phyloP scores from a whole-genome alignment of 2,888 invertebrate species.

The Antheraea yamamai region DNA sequence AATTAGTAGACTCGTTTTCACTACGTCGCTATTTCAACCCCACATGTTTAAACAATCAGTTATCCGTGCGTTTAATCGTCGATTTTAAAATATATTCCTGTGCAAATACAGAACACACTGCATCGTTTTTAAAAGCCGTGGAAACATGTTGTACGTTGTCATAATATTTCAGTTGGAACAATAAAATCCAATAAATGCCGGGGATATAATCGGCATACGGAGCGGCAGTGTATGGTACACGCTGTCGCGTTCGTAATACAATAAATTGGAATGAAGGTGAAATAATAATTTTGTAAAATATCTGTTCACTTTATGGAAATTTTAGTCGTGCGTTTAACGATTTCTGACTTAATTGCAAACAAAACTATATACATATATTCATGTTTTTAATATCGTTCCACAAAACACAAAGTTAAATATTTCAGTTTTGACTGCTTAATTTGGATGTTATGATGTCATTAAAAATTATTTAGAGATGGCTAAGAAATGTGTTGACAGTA shows the following conservation, averaged over 20 bases:
- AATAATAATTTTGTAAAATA: slow-evolving; percentile 18
- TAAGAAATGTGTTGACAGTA: too few species aligned
- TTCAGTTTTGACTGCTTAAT: not conserved
- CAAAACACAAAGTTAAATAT: not conserved
- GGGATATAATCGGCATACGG: slow-evolving; percentile 46
- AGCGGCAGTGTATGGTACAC: not conserved
- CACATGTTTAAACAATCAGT: not conserved
- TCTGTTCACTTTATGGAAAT: slow-evolving; percentile 9
- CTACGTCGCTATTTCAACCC: not conserved
- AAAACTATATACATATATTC: not conserved
- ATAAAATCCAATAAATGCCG: slow-evolving; percentile 51
- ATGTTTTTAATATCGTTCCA: not conserved
- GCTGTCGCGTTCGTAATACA: slow-evolving; percentile 31
- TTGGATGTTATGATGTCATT: not conserved
- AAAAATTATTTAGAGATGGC: not conserved
- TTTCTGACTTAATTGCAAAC: not conserved
- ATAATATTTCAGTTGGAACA: slow-evolving; percentile 48
- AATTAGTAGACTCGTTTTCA: not conserved
- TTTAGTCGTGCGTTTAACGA: not conserved
- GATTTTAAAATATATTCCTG: not conserved
- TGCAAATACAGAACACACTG: slow-evolving; percentile 13
- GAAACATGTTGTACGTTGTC: slow-evolving; percentile 47
- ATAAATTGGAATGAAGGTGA: slow-evolving; percentile 35
- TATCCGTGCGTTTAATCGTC: not conserved
- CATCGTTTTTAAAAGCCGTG: slow-evolving; percentile 41